phyloP scores from a whole-genome alignment of 2,113 vertebrate species.

The Sclerurus mexicanus region DNA sequence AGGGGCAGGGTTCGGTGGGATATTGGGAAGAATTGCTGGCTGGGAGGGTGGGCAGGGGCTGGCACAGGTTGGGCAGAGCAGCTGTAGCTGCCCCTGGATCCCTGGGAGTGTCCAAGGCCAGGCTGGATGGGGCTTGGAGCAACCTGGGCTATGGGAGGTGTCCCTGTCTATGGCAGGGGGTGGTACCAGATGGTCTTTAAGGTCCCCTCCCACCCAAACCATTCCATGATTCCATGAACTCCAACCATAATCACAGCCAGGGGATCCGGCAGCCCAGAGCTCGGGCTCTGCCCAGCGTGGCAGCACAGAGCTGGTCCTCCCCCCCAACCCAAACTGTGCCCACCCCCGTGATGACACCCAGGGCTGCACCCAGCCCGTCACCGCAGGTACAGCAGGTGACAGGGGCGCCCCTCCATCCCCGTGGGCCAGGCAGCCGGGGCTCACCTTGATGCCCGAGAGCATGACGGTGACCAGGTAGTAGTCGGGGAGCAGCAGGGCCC shows the following conservation, averaged over 20 bases:
- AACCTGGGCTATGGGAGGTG: background rate
- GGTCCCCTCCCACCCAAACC: background rate
- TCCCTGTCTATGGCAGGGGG: background rate
- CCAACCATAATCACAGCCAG: background rate
- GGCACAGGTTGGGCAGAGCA: background rate
- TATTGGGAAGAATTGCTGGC: background rate
- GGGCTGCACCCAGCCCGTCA: background rate
- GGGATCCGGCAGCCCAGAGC: background rate
- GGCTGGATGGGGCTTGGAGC: background rate
- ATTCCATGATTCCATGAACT: fast-evolving
- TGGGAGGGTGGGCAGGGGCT: background rate
- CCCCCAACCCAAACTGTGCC: background rate
- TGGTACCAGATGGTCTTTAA: background rate
- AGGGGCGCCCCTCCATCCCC: background rate
- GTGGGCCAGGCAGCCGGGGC: background rate
- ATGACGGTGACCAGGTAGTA: constrained; percentile 94
- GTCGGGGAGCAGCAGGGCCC: constrained; percentile 93
- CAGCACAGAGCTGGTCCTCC: background rate
- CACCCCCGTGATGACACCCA: fast-evolving
- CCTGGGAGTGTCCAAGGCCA: background rate
- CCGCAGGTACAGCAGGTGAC: background rate
- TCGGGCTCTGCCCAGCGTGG: background rate
- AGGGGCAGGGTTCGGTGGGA: background rate
- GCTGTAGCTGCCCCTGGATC: background rate
- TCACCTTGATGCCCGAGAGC: constrained; percentile 97